Base-by-base conservation (phyloP, 2,888 invertebrate species). In the Drosophila lutescens region DNA sequence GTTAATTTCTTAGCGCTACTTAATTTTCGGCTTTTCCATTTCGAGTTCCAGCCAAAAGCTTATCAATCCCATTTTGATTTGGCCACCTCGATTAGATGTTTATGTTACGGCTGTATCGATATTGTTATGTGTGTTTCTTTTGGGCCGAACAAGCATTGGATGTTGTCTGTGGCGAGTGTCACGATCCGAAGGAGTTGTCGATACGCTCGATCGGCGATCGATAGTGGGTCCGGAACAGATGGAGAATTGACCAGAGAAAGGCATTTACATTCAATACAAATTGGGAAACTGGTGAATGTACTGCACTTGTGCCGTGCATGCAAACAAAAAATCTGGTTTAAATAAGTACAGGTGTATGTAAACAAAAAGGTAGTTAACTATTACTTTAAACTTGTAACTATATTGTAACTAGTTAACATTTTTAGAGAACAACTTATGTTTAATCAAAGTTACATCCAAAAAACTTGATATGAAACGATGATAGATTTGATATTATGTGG, bases 1-100 rank as follows among this genome's bases (percentile, higher is more conserved):
- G 86, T 87, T 90, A 86, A 89, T 89, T 86, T 86, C 82, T 78
- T 72, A 78, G 78, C 84, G 90, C 88, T 90, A 89, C 89, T 89
- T 89, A 77, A 82, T 74, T 82, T 82, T 72, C 60, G 23, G 38
- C 23, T 65, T 26, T 58, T 12, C 40, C 12, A 17, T 13, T 34
- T 30, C 62, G 4, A 32, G 8, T 32, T 32, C 13, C 38, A 47
- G 32, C 46, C 46, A 23, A 62, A 8, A n/a, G 47, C 51, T 60
- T 66, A 66, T 66, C 65, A 66, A 66, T 68, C 68, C 44, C 49
- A 34, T 41, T 62, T 72, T 54, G 65, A 74, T 70, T 54, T 20
- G 62, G 65, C 26, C 41, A 1, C 47, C 65, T 41, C 73, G 62
- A 61, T 69, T 61, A 73, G 72, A 73, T 72, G 49, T 51, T 47